These are phyloP conservation scores for Tiliacea citrago DNA, from an alignment of 2,888 invertebrate species.

Conservation along the genomic window DNA sequence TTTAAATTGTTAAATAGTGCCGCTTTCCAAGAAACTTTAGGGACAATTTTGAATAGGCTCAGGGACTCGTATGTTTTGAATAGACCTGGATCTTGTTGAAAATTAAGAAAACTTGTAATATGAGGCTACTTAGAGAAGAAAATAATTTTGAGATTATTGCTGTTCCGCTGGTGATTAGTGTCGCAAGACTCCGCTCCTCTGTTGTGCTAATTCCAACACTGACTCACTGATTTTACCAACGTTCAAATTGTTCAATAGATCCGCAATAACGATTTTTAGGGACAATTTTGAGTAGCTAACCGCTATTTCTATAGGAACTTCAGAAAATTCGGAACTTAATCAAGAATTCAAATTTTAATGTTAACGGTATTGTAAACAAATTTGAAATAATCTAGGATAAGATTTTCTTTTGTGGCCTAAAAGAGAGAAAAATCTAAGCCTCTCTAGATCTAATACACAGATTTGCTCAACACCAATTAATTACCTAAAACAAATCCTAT, in stretches of 20 bases:
- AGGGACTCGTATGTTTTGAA: background rate
- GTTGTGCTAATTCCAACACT: slow-evolving; percentile 68
- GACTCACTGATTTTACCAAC: slow-evolving; percentile 50
- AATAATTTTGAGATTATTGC: background rate
- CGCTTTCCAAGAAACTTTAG: slow-evolving; percentile 47
- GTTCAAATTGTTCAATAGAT: slow-evolving; percentile 40
- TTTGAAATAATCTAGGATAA: too few relatives aligned
- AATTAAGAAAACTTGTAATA: background rate
- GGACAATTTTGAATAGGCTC: slow-evolving; percentile 21
- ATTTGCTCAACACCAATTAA: background rate
- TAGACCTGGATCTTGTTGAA: too few relatives aligned
- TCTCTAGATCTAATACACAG: background rate
- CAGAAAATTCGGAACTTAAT: too few relatives aligned
- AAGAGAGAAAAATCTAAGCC: background rate
- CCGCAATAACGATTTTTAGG: slow-evolving; percentile 40
- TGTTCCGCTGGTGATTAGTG: slow-evolving; percentile 74
- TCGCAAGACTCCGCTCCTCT: too few relatives aligned
- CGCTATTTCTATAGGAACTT: too few relatives aligned
- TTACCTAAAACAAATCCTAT: background rate
- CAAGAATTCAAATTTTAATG: too few relatives aligned
- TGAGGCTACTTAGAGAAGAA: background rate
- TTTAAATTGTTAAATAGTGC: slow-evolving; percentile 40
- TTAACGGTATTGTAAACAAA: too few relatives aligned
- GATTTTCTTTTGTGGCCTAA: too few relatives aligned
- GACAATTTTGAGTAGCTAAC: slow-evolving; percentile 10